Conservation (phyloP, 2,113 vertebrate genomes). For the Arothron firmamentum region DNA sequence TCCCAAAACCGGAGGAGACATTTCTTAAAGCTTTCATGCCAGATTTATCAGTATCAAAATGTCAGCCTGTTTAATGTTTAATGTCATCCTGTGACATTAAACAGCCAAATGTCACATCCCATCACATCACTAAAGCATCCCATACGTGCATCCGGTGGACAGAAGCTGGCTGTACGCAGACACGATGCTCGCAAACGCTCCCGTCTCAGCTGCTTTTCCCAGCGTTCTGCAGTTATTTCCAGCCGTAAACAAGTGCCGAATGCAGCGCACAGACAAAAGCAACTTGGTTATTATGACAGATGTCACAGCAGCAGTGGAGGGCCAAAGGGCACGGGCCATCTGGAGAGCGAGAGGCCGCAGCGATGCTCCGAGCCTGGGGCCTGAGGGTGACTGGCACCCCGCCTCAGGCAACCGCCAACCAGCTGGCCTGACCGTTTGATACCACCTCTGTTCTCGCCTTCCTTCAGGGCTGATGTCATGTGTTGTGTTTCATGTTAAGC, state of each 20-base stretch:
- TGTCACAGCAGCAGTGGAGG: conserved; percentile 70
- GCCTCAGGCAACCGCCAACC: conserved; percentile 59
- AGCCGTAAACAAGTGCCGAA: conserved; percentile 51
- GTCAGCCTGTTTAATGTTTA: conserved; percentile 30
- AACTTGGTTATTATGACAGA: conserved; percentile 73
- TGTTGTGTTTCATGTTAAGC: not conserved
- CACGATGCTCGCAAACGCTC: too few species aligned
- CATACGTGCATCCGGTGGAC: conserved; percentile 12
- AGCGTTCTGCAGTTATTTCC: conserved; percentile 18
- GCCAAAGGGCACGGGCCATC: conserved; percentile 72
- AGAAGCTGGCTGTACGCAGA: not conserved
- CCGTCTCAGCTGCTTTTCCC: too few species aligned
- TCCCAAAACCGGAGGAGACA: not conserved
- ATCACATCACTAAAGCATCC: conserved; percentile 32
- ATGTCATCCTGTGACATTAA: conserved; percentile 41
- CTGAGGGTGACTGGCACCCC: conserved; percentile 50
- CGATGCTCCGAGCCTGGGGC: conserved; percentile 54
- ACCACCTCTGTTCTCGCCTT: conserved; percentile 39
- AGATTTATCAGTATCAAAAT: conserved; percentile 32
- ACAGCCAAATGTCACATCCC: conserved; percentile 46
- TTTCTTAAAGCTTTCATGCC: conserved; percentile 16
- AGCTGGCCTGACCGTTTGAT: conserved; percentile 69
- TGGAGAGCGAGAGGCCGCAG: conserved; percentile 65
- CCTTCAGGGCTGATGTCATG: conserved; percentile 1
- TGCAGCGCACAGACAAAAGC: conserved; percentile 65